Percentiles rank a stretch among this genome's conserved stretches.
These are phyloP conservation scores for Bellardia pandia DNA, from an alignment of 2,888 invertebrate genomes.

Conservation along the genomic window DNA sequence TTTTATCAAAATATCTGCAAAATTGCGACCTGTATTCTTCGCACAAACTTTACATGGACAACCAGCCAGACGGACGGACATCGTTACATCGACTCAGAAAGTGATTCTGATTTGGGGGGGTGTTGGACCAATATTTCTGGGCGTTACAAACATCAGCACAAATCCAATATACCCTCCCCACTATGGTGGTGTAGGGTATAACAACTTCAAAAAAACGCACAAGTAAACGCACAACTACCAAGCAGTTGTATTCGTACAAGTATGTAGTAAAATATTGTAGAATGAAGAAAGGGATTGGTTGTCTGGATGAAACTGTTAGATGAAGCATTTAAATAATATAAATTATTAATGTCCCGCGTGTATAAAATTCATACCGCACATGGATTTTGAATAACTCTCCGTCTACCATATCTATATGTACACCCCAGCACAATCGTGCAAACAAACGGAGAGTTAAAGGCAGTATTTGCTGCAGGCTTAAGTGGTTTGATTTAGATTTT, in stretches of 20 bases:
- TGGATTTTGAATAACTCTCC: slow-evolving; percentile 64
- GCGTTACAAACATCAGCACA: too few relatives aligned
- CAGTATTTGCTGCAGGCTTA: slow-evolving; percentile 69
- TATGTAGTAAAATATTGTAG: neutral
- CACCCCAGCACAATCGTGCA: neutral
- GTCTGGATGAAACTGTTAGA: slow-evolving; percentile 33
- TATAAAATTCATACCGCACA: slow-evolving; percentile 64
- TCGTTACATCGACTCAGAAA: too few relatives aligned
- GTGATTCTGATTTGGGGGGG: too few relatives aligned
- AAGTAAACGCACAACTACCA: neutral
- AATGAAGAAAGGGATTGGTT: neutral
- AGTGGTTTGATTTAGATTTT: slow-evolving; percentile 66
- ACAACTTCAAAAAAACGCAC: slow-evolving; percentile 13
- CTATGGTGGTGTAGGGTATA: too few relatives aligned
- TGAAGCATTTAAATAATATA: slow-evolving; percentile 72
- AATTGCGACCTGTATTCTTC: too few relatives aligned
- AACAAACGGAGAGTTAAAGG: slow-evolving; percentile 45
- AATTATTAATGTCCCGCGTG: slow-evolving; percentile 72
- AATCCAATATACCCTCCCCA: too few relatives aligned
- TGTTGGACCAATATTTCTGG: too few relatives aligned
- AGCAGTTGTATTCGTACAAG: neutral
- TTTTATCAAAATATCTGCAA: too few relatives aligned
- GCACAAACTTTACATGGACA: too few relatives aligned
- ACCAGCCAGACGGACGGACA: too few relatives aligned
- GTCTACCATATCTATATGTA: slow-evolving; percentile 30